Percentiles rank a stretch among this genome's conserved stretches.
Evolutionary conservation across 2,113 vertebrate species (phyloP).

Genomic region (Archilochus colubris): DNA sequence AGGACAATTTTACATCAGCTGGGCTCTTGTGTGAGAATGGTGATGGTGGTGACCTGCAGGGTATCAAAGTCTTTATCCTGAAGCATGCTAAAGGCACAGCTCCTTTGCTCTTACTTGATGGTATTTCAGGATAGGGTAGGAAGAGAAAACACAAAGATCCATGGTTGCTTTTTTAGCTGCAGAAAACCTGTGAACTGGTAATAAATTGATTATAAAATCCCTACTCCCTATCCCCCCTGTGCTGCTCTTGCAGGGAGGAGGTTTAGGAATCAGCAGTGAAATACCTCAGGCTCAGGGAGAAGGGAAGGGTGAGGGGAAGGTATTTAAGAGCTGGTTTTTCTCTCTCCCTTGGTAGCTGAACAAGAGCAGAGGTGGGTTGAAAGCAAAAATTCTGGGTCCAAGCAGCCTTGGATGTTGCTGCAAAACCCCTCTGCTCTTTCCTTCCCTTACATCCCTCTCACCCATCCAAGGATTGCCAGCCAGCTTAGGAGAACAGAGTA

Average conservation of each 20-base stretch:
- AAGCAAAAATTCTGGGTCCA: not conserved
- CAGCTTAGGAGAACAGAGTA: not conserved
- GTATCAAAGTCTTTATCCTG: not conserved
- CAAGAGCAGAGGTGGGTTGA: not conserved
- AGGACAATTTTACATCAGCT: slow-evolving; percentile 19
- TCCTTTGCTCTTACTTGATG: not conserved
- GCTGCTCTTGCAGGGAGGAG: too few relatives aligned
- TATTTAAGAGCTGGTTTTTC: too few relatives aligned
- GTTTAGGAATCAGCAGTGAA: too few relatives aligned
- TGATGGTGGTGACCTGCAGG: not conserved
- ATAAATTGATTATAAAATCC: too few relatives aligned
- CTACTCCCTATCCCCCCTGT: too few relatives aligned
- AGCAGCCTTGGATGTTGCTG: not conserved
- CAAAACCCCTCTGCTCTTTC: not conserved
- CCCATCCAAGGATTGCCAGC: not conserved
- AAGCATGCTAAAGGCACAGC: not conserved
- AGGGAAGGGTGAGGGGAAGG: too few relatives aligned
- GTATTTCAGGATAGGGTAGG: not conserved
- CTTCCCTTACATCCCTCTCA: not conserved
- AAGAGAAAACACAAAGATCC: not conserved
- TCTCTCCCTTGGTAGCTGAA: not conserved
- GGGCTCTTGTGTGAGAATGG: not conserved
- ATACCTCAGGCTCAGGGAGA: too few relatives aligned
- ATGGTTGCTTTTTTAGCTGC: too few relatives aligned
- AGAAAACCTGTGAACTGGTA: too few relatives aligned